These are phyloP conservation scores for Hyla sarda DNA, from an alignment of 2,113 vertebrate genomes.

Conservation along the genomic window DNA sequence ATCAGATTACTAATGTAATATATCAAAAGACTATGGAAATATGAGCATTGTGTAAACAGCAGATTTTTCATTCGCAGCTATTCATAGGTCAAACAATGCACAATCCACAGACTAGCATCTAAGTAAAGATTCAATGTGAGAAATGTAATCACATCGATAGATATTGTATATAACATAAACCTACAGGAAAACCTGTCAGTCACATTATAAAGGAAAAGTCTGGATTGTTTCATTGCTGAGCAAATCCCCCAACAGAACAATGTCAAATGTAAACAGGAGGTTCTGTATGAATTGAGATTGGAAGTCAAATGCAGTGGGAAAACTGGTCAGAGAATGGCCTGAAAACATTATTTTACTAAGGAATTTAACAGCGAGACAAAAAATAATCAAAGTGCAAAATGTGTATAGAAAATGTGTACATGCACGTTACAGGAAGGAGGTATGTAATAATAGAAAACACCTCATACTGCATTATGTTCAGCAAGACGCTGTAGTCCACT, in stretches of 20 bases:
- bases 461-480: not conserved
- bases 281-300: slow-evolving; percentile 36
- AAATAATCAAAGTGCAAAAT: slow-evolving; percentile 26
- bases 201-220: slow-evolving; percentile 31
- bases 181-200: slow-evolving; percentile 20
- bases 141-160: slow-evolving; percentile 22
- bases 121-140: slow-evolving; percentile 28
- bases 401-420: slow-evolving; percentile 6
- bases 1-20: not conserved
- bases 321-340: not conserved
- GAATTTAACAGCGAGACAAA: slow-evolving; percentile 10
- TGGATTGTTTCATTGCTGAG: slow-evolving; percentile 41
- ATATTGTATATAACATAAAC: slow-evolving; percentile 36
- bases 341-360: slow-evolving; percentile 24
- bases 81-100: slow-evolving; percentile 17
- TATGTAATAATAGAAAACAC: not conserved
- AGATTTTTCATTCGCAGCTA: not conserved
- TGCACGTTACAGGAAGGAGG: slow-evolving; percentile 2
- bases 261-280: slow-evolving; percentile 56
- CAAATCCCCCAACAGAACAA: slow-evolving; percentile 43
- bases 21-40: not conserved
- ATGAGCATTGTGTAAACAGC: not conserved
- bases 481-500: not conserved
- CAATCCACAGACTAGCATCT: not conserved
- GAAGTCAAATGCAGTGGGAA: slow-evolving; percentile 43